These are phyloP conservation scores for Microcaecilia unicolor DNA, from an alignment of 2,797 vertebrate species.

Conservation along the genomic window DNA sequence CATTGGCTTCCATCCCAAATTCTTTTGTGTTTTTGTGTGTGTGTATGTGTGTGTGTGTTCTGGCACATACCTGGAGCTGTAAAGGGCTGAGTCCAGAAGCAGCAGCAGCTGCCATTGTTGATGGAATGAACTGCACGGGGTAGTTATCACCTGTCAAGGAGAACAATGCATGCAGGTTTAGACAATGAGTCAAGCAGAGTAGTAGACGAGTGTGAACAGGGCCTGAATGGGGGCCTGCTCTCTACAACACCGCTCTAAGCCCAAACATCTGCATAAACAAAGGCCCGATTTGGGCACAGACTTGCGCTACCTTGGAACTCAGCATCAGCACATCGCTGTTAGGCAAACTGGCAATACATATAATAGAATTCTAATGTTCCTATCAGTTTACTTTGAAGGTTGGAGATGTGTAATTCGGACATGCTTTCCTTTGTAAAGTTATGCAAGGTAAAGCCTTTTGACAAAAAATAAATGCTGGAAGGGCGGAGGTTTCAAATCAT, in stretches of 20 bases:
- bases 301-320: conserved; percentile 65
- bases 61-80: conserved; percentile 96
- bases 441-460: no score
- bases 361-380: conserved; percentile 35
- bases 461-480: no score
- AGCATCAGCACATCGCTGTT: conserved; percentile 55
- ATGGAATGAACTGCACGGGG: conserved; percentile 99
- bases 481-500: no score
- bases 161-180: conserved; percentile 95
- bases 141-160: conserved; percentile 95
- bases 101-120: conserved; percentile 96
- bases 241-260: conserved; percentile 65
- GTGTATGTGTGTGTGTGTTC: no score
- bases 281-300: conserved; percentile 71
- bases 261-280: conserved; percentile 96
- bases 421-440: conserved; percentile 18
- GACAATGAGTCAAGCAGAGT: conserved; percentile 84
- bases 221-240: conserved; percentile 59
- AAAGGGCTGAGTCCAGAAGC: conserved; percentile 96
- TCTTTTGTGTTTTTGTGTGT: no score
- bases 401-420: conserved; percentile 36
- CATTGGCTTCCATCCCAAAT: conserved; percentile 73
- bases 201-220: conserved; percentile 85
- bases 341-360: conserved; percentile 59
- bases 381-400: no score